Base-by-base conservation (phyloP, 2,797 vertebrate genomes). In the Todus mexicanus region DNA sequence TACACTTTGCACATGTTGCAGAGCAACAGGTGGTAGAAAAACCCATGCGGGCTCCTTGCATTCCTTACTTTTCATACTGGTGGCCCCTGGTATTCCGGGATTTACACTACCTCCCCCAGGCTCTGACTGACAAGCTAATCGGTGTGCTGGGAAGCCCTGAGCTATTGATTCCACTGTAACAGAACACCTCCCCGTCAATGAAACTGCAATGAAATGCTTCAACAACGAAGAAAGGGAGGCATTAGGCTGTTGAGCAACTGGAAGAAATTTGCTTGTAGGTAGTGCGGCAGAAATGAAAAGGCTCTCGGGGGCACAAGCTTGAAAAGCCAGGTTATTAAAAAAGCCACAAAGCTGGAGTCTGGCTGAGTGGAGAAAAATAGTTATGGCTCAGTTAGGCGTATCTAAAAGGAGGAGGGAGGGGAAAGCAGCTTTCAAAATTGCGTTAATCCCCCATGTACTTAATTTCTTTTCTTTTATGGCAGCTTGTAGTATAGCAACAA, bases 121-220 rank as follows among this genome's bases (percentile, higher is more conserved):
- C 98, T 98, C 98, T 99, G 99, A 99, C 98, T 99, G 98, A 99
- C 99, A 99, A 99, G 99, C 98, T 99, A 99, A 99, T 99, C 98
- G 98, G 98, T 97, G 98, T 97, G 98, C 98, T 98, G 98, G 98
- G 98, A 99, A 99, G 98, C 97, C 95, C 98, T 98, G 97, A 97
- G 98, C 98, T 98, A 99, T 99, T 99, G 99, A 99, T 99, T 99
- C 98, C 98, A 98, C 98, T 98, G 98, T 98, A 99, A 99, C 98
- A 98, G 98, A 98, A 99, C 98, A 99, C 98, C 98, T 98, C 98
- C 98, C 98, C 98, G 97, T 99, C 98, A 98, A 98, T 98, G 98
- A 98, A 99, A 98, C 98, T 97, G 98, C 98, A 98, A 98, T 98
- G 98, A 99, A 99, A 99, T 99, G 99, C 98, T 98, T 99, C 98